These are phyloP conservation scores for Triplophysa siluroides DNA, from an alignment of 2,113 vertebrate species.

Conservation along the genomic window DNA sequence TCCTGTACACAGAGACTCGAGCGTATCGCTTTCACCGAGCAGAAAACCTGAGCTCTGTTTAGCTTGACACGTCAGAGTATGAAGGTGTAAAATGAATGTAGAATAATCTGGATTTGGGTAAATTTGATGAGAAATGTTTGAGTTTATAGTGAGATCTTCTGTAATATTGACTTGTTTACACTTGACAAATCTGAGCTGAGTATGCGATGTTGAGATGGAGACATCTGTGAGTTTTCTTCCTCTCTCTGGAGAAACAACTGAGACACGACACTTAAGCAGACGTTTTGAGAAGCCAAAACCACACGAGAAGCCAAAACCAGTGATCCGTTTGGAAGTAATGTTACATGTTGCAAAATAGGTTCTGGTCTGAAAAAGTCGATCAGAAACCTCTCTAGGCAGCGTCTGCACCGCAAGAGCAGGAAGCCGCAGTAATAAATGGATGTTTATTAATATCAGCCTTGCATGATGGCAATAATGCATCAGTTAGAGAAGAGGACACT, in stretches of 20 bases:
- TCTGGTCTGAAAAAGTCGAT: neutral
- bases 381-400: neutral
- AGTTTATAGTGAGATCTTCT: no score
- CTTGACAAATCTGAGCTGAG: no score
- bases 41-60: neutral
- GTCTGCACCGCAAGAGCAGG: neutral
- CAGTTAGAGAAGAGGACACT: neutral
- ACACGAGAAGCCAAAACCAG: neutral
- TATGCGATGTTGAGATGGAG: no score
- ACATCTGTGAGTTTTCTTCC: no score
- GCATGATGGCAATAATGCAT: neutral
- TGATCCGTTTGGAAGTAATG: neutral
- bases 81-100: neutral
- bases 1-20: slow-evolving; percentile 11
- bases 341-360: neutral
- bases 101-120: no score
- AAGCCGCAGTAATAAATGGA: neutral
- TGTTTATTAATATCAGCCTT: slow-evolving; percentile 1
- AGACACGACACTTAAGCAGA: no score
- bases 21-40: slow-evolving; percentile 9
- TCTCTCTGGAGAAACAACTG: no score
- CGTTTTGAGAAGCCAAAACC: neutral
- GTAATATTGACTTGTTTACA: no score
- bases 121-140: no score
- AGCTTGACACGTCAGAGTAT: neutral